phyloP scores from a whole-genome alignment of 2,113 vertebrate genomes.

The Cyanoliseus patagonus region DNA sequence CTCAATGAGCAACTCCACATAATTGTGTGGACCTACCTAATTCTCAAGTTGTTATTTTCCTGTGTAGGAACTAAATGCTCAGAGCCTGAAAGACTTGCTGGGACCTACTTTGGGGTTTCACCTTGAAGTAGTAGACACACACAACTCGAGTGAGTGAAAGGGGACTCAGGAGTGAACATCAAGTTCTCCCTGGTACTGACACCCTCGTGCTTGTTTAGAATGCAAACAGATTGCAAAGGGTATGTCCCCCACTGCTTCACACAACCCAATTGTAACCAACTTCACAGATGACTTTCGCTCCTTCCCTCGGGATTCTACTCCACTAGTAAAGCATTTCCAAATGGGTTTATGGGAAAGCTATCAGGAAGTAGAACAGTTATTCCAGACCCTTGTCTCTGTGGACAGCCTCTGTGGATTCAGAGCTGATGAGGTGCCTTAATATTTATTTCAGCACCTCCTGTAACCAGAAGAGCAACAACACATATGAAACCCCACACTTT shows the following conservation, averaged over 20 bases:
- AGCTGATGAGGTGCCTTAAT: not conserved
- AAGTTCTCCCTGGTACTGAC: not conserved
- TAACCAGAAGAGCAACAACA: not conserved
- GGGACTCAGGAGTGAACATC: not conserved
- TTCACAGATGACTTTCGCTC: not conserved
- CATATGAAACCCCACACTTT: not conserved
- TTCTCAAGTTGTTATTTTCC: not conserved
- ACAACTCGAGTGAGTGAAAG: not conserved
- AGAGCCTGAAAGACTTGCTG: not conserved
- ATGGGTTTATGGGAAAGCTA: not conserved
- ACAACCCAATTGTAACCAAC: not conserved
- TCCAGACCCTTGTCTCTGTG: not conserved
- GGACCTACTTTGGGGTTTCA: not conserved
- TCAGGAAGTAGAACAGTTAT: not conserved
- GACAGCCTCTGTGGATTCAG: not conserved
- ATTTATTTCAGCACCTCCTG: not conserved
- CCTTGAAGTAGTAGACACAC: not conserved
- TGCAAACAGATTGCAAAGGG: not conserved
- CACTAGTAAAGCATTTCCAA: not conserved
- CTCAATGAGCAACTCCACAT: not conserved
- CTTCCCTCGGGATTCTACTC: not conserved
- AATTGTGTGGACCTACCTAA: not conserved
- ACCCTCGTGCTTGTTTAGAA: not conserved
- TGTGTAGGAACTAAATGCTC: not conserved
- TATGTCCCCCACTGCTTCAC: not conserved